Evolutionary conservation across 2,888 invertebrate species (phyloP), one percentile per base, ranked within the genome.

Genomic region (Tetranychus piercei): DNA sequence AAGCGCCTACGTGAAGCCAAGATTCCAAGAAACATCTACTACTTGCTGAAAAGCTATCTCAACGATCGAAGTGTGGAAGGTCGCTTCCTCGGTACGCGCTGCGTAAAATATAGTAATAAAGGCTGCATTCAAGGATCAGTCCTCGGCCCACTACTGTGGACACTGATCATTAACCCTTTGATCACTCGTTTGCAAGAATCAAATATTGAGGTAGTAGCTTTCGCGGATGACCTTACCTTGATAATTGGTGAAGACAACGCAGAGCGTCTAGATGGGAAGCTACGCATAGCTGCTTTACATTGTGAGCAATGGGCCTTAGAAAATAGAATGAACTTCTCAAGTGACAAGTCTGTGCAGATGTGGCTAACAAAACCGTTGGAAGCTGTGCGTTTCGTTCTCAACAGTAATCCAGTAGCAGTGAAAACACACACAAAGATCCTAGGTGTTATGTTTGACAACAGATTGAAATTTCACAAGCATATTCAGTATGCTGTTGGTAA

Each of bases 61-160:
- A 44, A 7, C 2, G 44, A 71, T 43, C 5, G 75, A 7, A 2
- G 4, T 1, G 74, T 74, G 4, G 43, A 11, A 44, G 23, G 74
- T 5, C 7, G 3, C 1, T 22, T 43, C 4, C 18, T 3, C 1
- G 71, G 66, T 18, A 1, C 8, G 18, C 8, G 8, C 18, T 7
- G 8, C 7, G n/a, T 8, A n/a, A 4, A 2, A 5, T 5, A 1
- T 1, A 6, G 67, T 3, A 44, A 66, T 5, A 70, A 45, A 70
- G 75, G 75, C 1, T 75, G 75, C 45, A 34, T 69, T 0, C 75
- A 75, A 43, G 75, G 75, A 1, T 69, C 70, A 1, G 45, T 64
- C 15, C 43, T 44, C 23, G 73, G 73, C 2, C 75, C 75, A 1
- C 18, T 55, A 5, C 67, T 74, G 6, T 75, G 75, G 75, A 75